phyloP scores from a whole-genome alignment of 2,797 vertebrate genomes.

The Gambelia wislizenii region DNA sequence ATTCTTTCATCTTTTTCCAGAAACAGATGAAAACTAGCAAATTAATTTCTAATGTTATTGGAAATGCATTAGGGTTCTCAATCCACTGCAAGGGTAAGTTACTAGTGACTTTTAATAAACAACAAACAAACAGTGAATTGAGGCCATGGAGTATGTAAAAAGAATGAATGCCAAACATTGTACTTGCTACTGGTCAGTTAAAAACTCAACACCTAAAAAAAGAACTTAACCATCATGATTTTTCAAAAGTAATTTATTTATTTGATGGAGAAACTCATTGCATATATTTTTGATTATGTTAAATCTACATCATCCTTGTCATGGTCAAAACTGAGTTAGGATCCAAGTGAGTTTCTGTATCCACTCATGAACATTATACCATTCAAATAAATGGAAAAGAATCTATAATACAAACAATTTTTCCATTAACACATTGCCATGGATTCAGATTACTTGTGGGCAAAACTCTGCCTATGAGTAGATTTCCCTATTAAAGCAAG shows the following conservation, averaged over 20 bases:
- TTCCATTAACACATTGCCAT: not conserved
- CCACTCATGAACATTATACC: not conserved
- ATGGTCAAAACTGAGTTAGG: not conserved
- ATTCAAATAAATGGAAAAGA: not conserved
- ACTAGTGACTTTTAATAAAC: not conserved
- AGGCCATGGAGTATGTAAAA: not conserved
- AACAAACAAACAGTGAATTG: not conserved
- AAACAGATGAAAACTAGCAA: not conserved
- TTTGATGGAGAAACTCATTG: not conserved
- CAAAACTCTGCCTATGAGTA: not conserved
- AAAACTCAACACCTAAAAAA: not conserved
- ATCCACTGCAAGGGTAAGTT: not conserved
- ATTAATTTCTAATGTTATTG: not conserved
- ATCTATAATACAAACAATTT: not conserved
- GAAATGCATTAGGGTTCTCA: not conserved
- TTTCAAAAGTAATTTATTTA: not conserved
- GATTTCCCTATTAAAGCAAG: not conserved
- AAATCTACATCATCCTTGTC: not conserved
- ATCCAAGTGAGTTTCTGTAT: not conserved
- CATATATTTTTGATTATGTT: not conserved
- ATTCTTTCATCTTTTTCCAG: not conserved
- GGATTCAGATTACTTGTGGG: not conserved
- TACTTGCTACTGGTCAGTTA: not conserved
- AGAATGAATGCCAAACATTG: not conserved
- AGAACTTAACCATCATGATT: not conserved